Percentiles rank a stretch among this genome's conserved stretches.
Conservation (phyloP, 2,888 invertebrate species). For the Amaurobius ferox region DNA sequence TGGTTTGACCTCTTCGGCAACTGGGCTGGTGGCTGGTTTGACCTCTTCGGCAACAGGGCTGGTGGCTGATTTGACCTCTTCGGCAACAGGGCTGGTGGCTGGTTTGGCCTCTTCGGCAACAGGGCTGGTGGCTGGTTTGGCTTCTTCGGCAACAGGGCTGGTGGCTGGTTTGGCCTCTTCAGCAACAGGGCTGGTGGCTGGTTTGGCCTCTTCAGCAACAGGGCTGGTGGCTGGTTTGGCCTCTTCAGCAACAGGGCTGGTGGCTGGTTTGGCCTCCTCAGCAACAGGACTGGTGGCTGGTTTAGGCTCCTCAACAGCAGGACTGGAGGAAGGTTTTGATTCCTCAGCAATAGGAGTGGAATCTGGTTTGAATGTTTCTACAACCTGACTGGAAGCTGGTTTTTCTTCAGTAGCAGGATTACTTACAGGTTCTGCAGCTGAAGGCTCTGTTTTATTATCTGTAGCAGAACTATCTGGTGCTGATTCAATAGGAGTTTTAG, state of each 20-base stretch:
- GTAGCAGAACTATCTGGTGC: slow-evolving; percentile 2
- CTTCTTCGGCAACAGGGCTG: neutral
- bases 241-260: slow-evolving; percentile 19
- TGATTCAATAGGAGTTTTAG: neutral
- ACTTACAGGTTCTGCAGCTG: slow-evolving; percentile 4
- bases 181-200: neutral
- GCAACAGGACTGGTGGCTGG: slow-evolving; percentile 20
- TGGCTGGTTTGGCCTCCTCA: neutral
- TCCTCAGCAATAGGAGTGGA: slow-evolving; percentile 3
- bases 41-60: neutral
- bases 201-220: neutral
- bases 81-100: neutral
- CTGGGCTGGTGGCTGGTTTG: neutral
- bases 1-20: slow-evolving; percentile 1
- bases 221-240: neutral
- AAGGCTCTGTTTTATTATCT: slow-evolving; percentile 15
- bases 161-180: neutral
- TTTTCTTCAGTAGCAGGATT: neutral
- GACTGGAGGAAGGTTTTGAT: neutral
- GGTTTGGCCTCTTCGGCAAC: slow-evolving; percentile 1
- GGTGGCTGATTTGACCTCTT: neutral
- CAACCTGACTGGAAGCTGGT: neutral
- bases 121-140: neutral
- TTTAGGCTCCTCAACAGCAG: neutral
- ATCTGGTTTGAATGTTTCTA: neutral